Percentiles rank a stretch among this genome's conserved stretches.
phyloP scores from a whole-genome alignment of 1,140 invertebrate species.

The Musca vetustissima region DNA sequence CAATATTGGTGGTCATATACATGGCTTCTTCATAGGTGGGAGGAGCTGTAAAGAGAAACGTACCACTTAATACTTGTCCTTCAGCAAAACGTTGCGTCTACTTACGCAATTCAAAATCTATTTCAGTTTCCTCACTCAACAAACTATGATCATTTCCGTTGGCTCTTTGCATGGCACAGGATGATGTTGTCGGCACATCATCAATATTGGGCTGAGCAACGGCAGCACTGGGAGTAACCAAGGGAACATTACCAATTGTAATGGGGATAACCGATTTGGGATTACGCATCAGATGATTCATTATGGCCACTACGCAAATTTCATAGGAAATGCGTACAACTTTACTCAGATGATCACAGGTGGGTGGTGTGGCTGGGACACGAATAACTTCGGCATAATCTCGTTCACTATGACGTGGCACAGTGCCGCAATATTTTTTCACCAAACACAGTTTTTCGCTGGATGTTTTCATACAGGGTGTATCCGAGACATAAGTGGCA shows the following conservation, averaged over 20 bases:
- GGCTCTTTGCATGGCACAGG: slow-evolving; percentile 37
- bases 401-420: slow-evolving; percentile 34
- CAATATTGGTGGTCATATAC: slow-evolving; percentile 51
- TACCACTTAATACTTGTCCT: not conserved
- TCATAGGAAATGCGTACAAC: slow-evolving; percentile 49
- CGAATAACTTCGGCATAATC: slow-evolving; percentile 44
- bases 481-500: slow-evolving; percentile 56
- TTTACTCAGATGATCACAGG: slow-evolving; percentile 57
- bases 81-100: too few species aligned
- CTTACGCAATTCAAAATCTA: slow-evolving; percentile 42
- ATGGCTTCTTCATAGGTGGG: slow-evolving; percentile 51
- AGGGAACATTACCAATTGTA: slow-evolving; percentile 49
- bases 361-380: slow-evolving; percentile 48
- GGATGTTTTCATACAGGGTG: slow-evolving; percentile 55
- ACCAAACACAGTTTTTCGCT: slow-evolving; percentile 47
- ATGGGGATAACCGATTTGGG: slow-evolving; percentile 43
- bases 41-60: slow-evolving; percentile 35
- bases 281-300: slow-evolving; percentile 50
- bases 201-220: slow-evolving; percentile 27
- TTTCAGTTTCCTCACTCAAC: slow-evolving; percentile 35
- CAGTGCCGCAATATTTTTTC: slow-evolving; percentile 42
- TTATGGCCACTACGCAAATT: slow-evolving; percentile 44
- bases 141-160: slow-evolving; percentile 22
- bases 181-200: slow-evolving; percentile 45
- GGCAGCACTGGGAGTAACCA: slow-evolving; percentile 26